phyloP scores from a whole-genome alignment of 2,113 vertebrate genomes.

The Ictalurus furcatus region DNA sequence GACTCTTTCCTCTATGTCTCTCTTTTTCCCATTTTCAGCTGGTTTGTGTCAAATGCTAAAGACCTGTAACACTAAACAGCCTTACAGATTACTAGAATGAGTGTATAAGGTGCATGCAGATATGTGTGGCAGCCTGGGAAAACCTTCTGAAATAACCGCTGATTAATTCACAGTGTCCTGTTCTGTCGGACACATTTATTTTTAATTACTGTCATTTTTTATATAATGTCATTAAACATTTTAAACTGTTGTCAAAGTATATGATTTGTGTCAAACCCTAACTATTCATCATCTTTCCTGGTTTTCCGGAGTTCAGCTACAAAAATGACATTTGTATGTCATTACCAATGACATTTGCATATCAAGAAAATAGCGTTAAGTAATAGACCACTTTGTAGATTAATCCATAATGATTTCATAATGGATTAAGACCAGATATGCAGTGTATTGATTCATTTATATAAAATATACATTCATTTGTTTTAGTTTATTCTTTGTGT shows the following conservation, averaged over 20 bases:
- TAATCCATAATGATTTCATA: not conserved
- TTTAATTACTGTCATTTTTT: not conserved
- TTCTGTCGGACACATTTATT: not conserved
- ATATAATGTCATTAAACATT: not conserved
- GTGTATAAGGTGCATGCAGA: not conserved
- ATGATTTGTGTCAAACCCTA: not conserved
- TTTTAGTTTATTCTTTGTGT: not conserved
- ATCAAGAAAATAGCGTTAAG: not conserved
- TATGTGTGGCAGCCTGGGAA: not conserved
- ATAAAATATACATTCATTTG: not conserved
- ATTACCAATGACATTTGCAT: not conserved
- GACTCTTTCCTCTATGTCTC: constrained; percentile 74
- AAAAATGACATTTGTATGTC: not conserved
- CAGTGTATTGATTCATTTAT: not conserved
- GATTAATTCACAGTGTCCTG: not conserved
- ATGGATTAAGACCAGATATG: not conserved
- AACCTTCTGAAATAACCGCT: not conserved
- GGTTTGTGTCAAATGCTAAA: constrained; percentile 27
- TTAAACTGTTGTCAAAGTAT: not conserved
- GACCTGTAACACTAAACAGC: not conserved
- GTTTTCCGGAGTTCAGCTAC: not conserved
- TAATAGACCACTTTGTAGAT: not conserved
- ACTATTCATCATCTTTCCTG: not conserved
- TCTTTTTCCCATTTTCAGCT: constrained; percentile 49
- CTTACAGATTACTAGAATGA: not conserved